These are phyloP conservation scores for Thyatira batis DNA, from an alignment of 2,888 invertebrate genomes.

Conservation along the genomic window DNA sequence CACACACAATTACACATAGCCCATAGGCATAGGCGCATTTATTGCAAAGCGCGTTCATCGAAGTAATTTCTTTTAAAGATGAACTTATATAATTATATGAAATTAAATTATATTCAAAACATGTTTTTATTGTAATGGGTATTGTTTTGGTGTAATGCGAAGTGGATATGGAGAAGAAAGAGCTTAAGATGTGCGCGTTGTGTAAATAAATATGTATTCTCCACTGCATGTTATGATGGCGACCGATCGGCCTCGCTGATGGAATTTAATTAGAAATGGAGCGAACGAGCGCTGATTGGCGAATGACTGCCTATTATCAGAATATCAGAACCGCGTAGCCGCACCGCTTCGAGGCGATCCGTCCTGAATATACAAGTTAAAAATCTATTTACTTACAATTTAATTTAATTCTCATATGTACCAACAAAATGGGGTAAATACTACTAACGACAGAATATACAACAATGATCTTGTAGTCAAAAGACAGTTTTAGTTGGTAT, in stretches of 20 bases:
- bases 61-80: no score
- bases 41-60: not conserved
- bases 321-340: slow-evolving; percentile 43
- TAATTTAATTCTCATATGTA: not conserved
- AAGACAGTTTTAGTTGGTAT: no score
- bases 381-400: slow-evolving; percentile 22
- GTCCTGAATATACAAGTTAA: slow-evolving; percentile 53
- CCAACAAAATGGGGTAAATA: not conserved
- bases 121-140: no score
- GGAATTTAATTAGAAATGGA: slow-evolving; percentile 53
- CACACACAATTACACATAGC: no score
- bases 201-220: slow-evolving; percentile 35
- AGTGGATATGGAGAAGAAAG: slow-evolving; percentile 18
- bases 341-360: slow-evolving; percentile 41
- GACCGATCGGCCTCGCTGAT: slow-evolving; percentile 41
- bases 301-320: slow-evolving; percentile 35
- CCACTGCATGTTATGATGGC: slow-evolving; percentile 34
- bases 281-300: slow-evolving; percentile 41
- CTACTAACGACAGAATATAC: not conserved
- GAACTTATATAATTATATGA: no score
- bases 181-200: slow-evolving; percentile 20
- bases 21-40: no score
- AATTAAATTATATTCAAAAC: not conserved
- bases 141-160: no score
- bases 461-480: not conserved